Conservation (phyloP, 2,797 vertebrate genomes). For the Cynopterus sphinx region DNA sequence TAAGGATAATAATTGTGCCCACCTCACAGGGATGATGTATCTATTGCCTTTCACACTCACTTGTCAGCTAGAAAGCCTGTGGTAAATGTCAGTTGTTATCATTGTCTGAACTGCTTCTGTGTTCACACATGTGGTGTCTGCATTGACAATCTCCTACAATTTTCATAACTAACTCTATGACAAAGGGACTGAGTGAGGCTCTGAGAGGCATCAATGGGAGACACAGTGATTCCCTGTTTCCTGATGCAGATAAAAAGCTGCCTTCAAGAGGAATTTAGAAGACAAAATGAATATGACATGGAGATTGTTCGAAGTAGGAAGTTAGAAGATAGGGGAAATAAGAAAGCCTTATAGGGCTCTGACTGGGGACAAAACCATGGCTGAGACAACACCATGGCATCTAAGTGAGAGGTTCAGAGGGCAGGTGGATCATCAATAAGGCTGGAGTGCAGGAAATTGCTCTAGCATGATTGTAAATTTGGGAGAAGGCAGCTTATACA, state of each 20-base stretch:
- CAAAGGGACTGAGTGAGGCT: background rate
- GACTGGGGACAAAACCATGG: accelerated
- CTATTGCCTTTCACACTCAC: background rate
- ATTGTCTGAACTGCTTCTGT: background rate
- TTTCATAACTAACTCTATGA: too few relatives aligned
- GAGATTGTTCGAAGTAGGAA: background rate
- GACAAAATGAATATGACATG: background rate
- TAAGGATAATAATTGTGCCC: background rate
- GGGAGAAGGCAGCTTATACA: background rate
- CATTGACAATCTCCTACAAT: background rate
- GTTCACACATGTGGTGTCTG: accelerated
- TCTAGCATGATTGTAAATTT: accelerated
- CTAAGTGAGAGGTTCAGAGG: background rate
- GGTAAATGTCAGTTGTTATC: background rate
- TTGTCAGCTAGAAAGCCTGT: background rate
- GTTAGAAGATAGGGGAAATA: background rate
- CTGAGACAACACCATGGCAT: background rate
- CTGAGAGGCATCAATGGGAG: background rate
- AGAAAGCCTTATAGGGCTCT: background rate
- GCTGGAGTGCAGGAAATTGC: background rate
- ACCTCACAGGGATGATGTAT: background rate
- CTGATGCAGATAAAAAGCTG: background rate
- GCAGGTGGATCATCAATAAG: background rate
- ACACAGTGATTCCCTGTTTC: background rate
- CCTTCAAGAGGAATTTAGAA: background rate